phyloP scores from a whole-genome alignment of 2,888 invertebrate species.

The Heliconius cydno region DNA sequence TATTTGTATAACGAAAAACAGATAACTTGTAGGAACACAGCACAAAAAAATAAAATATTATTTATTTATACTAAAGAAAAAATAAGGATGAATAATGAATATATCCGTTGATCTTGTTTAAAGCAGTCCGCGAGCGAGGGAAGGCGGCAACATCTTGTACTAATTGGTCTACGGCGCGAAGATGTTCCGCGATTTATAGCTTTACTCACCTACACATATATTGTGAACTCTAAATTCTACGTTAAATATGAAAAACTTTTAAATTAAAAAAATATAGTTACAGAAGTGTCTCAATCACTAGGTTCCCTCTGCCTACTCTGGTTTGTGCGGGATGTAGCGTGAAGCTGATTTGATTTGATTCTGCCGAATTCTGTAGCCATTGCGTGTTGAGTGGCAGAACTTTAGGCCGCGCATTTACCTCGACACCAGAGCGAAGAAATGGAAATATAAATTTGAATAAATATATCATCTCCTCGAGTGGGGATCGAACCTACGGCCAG shows the following conservation, averaged over 20 bases:
- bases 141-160: conserved; percentile 79
- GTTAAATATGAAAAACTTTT: conserved; percentile 8
- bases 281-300: too few species aligned
- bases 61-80: background rate
- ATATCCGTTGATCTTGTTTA: conserved; percentile 49
- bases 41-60: background rate
- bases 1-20: background rate
- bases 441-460: too few species aligned
- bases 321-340: too few species aligned
- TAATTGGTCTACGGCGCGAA: conserved; percentile 80
- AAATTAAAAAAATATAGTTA: background rate
- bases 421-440: too few species aligned
- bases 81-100: background rate
- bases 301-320: too few species aligned
- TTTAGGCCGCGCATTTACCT: too few species aligned
- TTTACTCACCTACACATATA: conserved; percentile 61
- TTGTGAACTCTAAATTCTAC: conserved; percentile 47
- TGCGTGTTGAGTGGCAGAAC: too few species aligned
- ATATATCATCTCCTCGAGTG: too few species aligned
- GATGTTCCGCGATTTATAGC: conserved; percentile 79
- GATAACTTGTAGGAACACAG: background rate
- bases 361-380: too few species aligned
- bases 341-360: too few species aligned
- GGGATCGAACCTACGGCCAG: too few species aligned
- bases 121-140: conserved; percentile 55